Evolutionary conservation across 2,113 vertebrate genomes (phyloP), one percentile per base, ranked within the genome.

Genomic region (Axis porcinus): DNA sequence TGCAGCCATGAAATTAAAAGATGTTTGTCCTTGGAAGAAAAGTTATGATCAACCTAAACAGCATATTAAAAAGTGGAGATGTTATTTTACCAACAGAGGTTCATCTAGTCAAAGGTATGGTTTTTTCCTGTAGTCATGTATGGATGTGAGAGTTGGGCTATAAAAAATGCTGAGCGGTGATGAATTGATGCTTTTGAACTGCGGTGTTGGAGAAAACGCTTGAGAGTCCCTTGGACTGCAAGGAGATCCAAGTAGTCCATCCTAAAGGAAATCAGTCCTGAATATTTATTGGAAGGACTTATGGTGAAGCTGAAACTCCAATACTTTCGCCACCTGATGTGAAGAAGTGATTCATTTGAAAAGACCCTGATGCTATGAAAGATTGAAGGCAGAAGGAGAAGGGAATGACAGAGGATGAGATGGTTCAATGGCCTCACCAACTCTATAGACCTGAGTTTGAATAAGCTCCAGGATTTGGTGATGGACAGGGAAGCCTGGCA

Each of bases 391-490:
- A 12, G 19, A 19, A 70, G 67, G 19, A 70, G 67, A 70, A 2
- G n/a, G 2, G 67, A 2, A 70, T 10, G 21, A 70, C n/a, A 40
- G n/a, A 70, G 11, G 1, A 12, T 70, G 67, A 70, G n/a, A 23
- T 40, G 19, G 19, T 70, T 70, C 19, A 40, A 0, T 70, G n/a
- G n/a, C 67, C n/a, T 70, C 67, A 40, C 9, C 0, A 0, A 40
- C n/a, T 40, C n/a, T 40, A 40, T 70, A 21, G 67, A 70, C 5
- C 2, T 70, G n/a, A 21, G n/a, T 70, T 70, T 70, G 19, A 40
- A n/a, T 70, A 70, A 70, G 3, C 2, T 70, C n/a, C 67, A 40
- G n/a, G n/a, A 70, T 23, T 23, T 23, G 19, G 9, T 70, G 64
- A 70, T 0, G 2, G n/a, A 36, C n/a, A 70, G n/a, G 10, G 67